Conservation (phyloP, 1,140 invertebrate genomes). For the Drosophila santomea region DNA sequence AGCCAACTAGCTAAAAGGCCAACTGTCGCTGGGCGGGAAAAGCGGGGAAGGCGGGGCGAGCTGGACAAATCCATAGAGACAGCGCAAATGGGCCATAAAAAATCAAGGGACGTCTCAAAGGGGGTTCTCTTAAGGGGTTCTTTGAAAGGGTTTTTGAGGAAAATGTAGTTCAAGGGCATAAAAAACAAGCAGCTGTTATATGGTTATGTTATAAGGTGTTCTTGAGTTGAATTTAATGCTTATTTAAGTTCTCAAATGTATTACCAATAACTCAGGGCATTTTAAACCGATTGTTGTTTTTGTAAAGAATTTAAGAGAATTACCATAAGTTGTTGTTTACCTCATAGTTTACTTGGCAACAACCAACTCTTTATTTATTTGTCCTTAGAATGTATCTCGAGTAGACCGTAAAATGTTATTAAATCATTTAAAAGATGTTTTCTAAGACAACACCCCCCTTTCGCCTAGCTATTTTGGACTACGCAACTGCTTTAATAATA, state of each 20-base stretch:
- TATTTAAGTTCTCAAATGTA: too few relatives aligned
- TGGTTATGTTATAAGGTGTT: too few relatives aligned
- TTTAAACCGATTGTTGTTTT: too few relatives aligned
- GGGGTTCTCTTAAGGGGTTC: too few relatives aligned
- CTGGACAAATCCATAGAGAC: constrained; percentile 74
- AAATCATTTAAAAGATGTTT: constrained; percentile 10
- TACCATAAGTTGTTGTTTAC: too few relatives aligned
- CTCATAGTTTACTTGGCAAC: too few relatives aligned
- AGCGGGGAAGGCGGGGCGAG: not conserved
- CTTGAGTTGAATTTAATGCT: too few relatives aligned
- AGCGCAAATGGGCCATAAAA: constrained; percentile 73
- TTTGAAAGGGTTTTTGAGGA: not conserved
- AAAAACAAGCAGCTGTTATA: not conserved
- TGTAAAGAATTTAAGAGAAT: too few relatives aligned
- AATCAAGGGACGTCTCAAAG: not conserved
- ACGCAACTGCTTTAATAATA: constrained; percentile 56
- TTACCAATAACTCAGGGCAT: too few relatives aligned
- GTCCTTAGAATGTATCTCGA: not conserved
- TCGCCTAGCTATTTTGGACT: not conserved
- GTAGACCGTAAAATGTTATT: constrained; percentile 4
- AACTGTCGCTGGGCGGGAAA: constrained; percentile 42
- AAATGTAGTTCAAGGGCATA: not conserved
- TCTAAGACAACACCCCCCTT: constrained; percentile 14
- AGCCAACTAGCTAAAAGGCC: constrained; percentile 67
- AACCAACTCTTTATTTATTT: constrained; percentile 15